Evolutionary conservation across 2,797 vertebrate species (phyloP), one percentile per base, ranked within the genome.

Genomic region (Denticeps clupeoides): DNA sequence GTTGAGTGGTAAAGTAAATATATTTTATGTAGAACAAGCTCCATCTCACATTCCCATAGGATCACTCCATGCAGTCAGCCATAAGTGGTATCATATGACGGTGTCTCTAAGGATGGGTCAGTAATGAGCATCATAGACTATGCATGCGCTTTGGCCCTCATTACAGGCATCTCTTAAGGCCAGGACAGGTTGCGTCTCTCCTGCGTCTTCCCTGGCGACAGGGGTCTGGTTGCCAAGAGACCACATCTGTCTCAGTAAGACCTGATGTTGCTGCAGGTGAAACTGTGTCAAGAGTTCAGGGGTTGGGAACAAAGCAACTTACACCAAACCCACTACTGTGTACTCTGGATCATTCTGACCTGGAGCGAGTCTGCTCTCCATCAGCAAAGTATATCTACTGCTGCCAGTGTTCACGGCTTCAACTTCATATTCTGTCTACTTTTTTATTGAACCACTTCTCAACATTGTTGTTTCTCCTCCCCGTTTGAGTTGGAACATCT

Each of bases 391-490:
- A n/a, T n/a, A n/a, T n/a, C n/a, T n/a, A n/a, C n/a, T n/a, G n/a
- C n/a, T n/a, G n/a, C n/a, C n/a, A n/a, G n/a, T n/a, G n/a, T n/a
- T n/a, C n/a, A n/a, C n/a, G n/a, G n/a, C n/a, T n/a, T n/a, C n/a
- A n/a, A n/a, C n/a, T n/a, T n/a, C n/a, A n/a, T n/a, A n/a, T n/a
- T n/a, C n/a, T n/a, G n/a, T n/a, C n/a, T n/a, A n/a, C n/a, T n/a
- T n/a, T n/a, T n/a, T n/a, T n/a, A n/a, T n/a, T n/a, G n/a, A n/a
- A n/a, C n/a, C n/a, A n/a, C n/a, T n/a, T n/a, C n/a, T n/a, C n/a
- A n/a, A n/a, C n/a, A n/a, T n/a, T n/a, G n/a, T n/a, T 58, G 66
- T 71, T 67, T 65, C 51, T 68, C 71, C 16, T 4, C 50, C 62
- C 51, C 46, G 52, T 55, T 51, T 4, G 58, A 65, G 52, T 45